Conservation (phyloP, 2,113 vertebrate genomes). For the Corythornis cristatus region DNA sequence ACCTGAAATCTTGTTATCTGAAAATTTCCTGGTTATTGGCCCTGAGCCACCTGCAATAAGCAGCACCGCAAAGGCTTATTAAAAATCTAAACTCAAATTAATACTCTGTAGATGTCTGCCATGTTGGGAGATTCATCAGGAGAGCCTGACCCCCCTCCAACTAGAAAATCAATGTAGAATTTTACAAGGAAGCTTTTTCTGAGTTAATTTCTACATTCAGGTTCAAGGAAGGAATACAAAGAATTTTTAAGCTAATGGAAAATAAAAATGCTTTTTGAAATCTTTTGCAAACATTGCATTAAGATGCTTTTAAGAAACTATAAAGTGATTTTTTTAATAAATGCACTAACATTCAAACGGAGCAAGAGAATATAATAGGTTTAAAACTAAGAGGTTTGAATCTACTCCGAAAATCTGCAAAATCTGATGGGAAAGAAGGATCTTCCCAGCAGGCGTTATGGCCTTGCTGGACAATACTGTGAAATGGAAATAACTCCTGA, state of each 20-base stretch:
- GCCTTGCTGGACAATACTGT: not conserved
- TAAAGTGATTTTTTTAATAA: not conserved
- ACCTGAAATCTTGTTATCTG: not conserved
- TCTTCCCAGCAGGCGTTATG: not conserved
- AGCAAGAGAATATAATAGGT: not conserved
- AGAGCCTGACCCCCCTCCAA: not conserved
- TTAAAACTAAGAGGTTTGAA: not conserved
- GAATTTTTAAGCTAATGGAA: not conserved
- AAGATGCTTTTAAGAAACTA: not conserved
- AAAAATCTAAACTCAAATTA: not conserved
- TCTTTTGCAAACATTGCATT: not conserved
- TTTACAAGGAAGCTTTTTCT: not conserved
- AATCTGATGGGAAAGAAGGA: not conserved
- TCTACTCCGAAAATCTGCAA: not conserved
- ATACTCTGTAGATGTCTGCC: not conserved
- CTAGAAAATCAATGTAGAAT: not conserved
- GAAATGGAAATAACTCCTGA: not conserved
- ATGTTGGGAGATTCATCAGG: not conserved
- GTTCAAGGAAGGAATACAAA: not conserved
- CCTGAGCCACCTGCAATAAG: not conserved
- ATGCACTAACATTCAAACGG: not conserved
- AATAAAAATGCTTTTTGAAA: not conserved
- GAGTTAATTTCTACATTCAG: not conserved
- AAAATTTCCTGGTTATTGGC: not conserved
- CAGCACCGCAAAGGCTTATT: not conserved